Conservation (phyloP, 2,797 vertebrate genomes). For the Poecilia gillii region DNA sequence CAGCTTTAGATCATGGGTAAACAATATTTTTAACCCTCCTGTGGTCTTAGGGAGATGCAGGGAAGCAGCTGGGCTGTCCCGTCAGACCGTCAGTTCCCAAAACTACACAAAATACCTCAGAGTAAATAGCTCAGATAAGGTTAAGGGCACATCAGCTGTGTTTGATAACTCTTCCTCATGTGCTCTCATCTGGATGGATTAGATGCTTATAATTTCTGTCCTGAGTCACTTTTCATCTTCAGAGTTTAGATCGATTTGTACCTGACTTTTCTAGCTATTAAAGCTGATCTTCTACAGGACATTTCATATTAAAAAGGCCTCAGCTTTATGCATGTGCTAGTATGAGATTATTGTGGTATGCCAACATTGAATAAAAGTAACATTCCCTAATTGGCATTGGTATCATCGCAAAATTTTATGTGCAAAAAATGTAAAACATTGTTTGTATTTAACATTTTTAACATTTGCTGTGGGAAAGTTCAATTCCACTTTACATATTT, state of each 20-base stretch:
- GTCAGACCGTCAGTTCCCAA: no score
- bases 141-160: not conserved
- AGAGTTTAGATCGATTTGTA: not conserved
- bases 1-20: not conserved
- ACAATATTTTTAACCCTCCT: not conserved
- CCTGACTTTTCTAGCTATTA: not conserved
- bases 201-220: not conserved
- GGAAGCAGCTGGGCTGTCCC: no score
- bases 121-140: no score
- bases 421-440: not conserved
- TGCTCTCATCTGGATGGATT: not conserved
- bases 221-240: not conserved
- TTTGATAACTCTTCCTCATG: not conserved
- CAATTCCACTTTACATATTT: not conserved
- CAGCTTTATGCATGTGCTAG: not conserved
- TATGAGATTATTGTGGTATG: not conserved
- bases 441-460: not conserved
- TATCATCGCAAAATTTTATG: not conserved
- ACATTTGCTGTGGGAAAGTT: not conserved
- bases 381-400: no score
- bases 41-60: no score
- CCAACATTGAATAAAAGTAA: no score
- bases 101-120: no score
- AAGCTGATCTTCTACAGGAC: not conserved
- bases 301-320: not conserved